These are phyloP conservation scores for Acanthoscelides obtectus DNA, from an alignment of 2,888 invertebrate species.

Conservation along the genomic window DNA sequence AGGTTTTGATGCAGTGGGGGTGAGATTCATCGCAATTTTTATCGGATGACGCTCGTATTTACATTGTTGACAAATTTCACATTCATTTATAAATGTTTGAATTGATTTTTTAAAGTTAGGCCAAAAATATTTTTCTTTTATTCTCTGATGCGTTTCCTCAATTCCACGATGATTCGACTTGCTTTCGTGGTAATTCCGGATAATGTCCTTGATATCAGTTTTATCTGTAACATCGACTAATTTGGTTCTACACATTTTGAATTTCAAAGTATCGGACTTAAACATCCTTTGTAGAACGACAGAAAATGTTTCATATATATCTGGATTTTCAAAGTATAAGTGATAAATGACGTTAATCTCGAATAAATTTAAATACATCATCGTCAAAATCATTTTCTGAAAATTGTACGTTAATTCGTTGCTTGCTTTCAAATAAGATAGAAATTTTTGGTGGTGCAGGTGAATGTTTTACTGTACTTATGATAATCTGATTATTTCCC, in stretches of 20 bases:
- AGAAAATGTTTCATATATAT: neutral
- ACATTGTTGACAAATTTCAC: constrained; percentile 6
- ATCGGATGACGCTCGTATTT: constrained; percentile 7
- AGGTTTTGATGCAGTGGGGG: constrained; percentile 7
- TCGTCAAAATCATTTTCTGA: too few relatives aligned
- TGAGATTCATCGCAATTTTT: constrained; percentile 5
- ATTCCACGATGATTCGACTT: constrained; percentile 9
- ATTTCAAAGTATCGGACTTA: neutral
- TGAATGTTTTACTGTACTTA: too few relatives aligned
- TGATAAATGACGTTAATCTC: too few relatives aligned
- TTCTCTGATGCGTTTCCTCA: constrained; percentile 4
- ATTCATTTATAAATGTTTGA: constrained; percentile 9
- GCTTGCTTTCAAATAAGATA: too few relatives aligned
- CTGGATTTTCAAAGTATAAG: too few relatives aligned
- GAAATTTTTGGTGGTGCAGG: too few relatives aligned
- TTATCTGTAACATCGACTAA: constrained; percentile 2
- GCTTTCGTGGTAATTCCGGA: constrained; percentile 6
- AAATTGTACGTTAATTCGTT: too few relatives aligned
- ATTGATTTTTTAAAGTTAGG: constrained; percentile 2
- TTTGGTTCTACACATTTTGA: constrained; percentile 3
- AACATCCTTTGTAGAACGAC: neutral
- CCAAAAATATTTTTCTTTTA: constrained; percentile 1
- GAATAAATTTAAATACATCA: too few relatives aligned
- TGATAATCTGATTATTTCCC: too few relatives aligned
- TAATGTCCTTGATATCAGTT: neutral